Base-by-base conservation (phyloP, 2,888 invertebrate genomes). In the Rhodophaea formosa region DNA sequence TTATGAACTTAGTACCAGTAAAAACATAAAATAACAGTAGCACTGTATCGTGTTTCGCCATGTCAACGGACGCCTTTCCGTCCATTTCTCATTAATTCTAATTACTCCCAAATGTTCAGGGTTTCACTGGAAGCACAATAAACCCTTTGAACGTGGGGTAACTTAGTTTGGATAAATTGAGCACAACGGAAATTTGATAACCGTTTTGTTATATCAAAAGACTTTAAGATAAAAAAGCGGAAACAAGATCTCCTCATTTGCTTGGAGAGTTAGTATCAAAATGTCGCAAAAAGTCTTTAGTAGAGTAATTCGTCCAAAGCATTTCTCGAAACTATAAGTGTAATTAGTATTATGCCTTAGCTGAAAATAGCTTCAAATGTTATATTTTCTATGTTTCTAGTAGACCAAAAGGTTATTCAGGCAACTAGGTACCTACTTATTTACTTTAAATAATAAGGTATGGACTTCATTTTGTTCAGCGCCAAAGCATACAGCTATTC, bases 1-100 rank as follows among this genome's bases (percentile, higher is more conserved):
- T 35, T 16, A 51, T 35, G 39, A 12, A 51, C 15, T 51, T 8
- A 7, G 32, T 49, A 46, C 46, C 58, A 60, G 16, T 59, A 62
- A 64, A 63, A 65, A 64, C 58, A 63, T 65, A 64, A 61, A 58
- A 67, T 68, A 59, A 67, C 66, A 66, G 66, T 67, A 69, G 70
- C 60, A 66, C 66, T 61, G 67, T 80, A 82, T 86, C 80, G 72
- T 67, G 69, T 87, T 84, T 74, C 85, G 68, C 70, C 74, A 69
- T 77, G 80, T 80, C 84, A 84, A 82, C 75, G 79, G 70, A 70
- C 74, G 77, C 72, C 75, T 77, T 75, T 78, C 75, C 75, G 81
- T 74, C 75, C 76, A 77, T 78, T 84, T 81, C 81, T 86, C 82
- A 79, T 85, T 84, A 84, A 82, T 82, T 80, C 74, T 82, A 84